Evolutionary conservation across 2,888 invertebrate genomes (phyloP).

Genomic region (Scrobipalpa costella): DNA sequence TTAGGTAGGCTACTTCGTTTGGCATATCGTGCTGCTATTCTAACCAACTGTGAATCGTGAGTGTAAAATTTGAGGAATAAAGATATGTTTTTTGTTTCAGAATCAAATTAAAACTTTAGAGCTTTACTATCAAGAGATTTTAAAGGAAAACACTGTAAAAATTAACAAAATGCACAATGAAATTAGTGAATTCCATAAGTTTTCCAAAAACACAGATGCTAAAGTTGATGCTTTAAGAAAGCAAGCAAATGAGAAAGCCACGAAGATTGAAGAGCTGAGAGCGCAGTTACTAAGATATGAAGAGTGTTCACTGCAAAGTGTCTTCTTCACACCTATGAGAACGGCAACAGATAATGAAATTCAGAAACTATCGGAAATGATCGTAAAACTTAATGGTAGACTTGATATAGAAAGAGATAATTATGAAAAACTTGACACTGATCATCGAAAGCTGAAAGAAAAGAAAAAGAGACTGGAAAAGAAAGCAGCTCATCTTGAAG

Average conservation of each 20-base stretch:
- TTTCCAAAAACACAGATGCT: constrained; percentile 71
- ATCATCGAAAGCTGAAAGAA: constrained; percentile 80
- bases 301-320: constrained; percentile 72
- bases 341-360: constrained; percentile 83
- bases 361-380: constrained; percentile 80
- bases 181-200: constrained; percentile 64
- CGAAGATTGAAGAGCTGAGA: constrained; percentile 72
- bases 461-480: constrained; percentile 65
- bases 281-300: constrained; percentile 70
- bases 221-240: constrained; percentile 75
- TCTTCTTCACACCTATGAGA: constrained; percentile 77
- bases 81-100: no score
- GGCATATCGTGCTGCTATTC: no score
- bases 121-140: constrained; percentile 71
- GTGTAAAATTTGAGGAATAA: no score
- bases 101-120: constrained; percentile 73
- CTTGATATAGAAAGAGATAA: constrained; percentile 81
- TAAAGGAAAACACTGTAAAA: constrained; percentile 72
- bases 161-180: constrained; percentile 73
- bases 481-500: constrained; percentile 51
- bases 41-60: no score
- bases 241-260: constrained; percentile 69
- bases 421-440: constrained; percentile 80
- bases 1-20: no score
- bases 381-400: constrained; percentile 79